A percentile compares a stretch with the other conserved stretches of the same genome.
Conservation (phyloP, 2,113 vertebrate genomes). For the Pygoscelis adeliae region DNA sequence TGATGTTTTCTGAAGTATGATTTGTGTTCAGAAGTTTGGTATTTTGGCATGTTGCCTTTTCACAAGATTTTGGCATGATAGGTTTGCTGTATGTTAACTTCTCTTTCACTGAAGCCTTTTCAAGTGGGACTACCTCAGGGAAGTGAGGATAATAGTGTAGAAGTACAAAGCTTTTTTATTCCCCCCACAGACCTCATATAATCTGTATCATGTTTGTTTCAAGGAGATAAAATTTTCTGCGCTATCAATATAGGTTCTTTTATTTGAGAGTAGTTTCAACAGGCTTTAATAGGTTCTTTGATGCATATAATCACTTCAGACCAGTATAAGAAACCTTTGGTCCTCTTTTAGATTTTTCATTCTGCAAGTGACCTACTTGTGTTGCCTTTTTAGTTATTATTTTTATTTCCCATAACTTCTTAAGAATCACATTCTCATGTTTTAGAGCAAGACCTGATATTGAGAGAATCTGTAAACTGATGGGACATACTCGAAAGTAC, state of each 20-base stretch:
- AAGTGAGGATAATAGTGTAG: neutral
- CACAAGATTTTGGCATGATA: neutral
- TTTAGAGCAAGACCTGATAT: neutral
- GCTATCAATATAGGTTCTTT: neutral
- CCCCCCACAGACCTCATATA: neutral
- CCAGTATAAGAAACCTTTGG: neutral
- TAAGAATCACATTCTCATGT: neutral
- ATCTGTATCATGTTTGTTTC: neutral
- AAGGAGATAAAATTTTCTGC: neutral
- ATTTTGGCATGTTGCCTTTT: neutral
- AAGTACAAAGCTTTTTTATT: neutral
- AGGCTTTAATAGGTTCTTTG: neutral
- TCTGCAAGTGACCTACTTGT: neutral
- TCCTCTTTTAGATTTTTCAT: neutral
- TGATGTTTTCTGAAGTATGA: neutral
- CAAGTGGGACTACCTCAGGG: neutral
- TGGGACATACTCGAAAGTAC: neutral
- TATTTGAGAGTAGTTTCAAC: neutral
- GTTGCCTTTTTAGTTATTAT: neutral
- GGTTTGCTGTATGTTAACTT: neutral
- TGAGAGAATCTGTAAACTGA: neutral
- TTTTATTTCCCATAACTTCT: neutral
- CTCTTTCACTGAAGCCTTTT: neutral
- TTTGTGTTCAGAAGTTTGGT: neutral
- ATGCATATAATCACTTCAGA: neutral